Evolutionary conservation across 1,140 invertebrate genomes (phyloP).

Genomic region (Saccostrea cuccullata): DNA sequence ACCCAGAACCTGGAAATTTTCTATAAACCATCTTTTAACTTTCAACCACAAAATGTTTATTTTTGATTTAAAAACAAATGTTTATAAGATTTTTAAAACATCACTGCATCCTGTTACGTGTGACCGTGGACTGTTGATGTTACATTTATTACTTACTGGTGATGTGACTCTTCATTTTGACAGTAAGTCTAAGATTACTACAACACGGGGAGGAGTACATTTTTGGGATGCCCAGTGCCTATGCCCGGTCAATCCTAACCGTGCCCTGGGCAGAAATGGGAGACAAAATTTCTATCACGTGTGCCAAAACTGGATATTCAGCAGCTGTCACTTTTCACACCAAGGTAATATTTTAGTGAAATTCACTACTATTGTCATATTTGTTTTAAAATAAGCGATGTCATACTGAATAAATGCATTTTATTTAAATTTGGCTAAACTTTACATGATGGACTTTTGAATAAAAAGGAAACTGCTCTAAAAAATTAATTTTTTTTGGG

Average conservation of each 20-base stretch:
- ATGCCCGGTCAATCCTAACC: slow-evolving; percentile 95
- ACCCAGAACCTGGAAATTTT: background rate
- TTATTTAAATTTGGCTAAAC: no score
- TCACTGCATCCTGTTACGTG: no score
- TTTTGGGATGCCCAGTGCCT: slow-evolving; percentile 96
- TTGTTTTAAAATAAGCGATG: no score
- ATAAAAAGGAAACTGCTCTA: no score
- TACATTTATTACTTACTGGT: background rate
- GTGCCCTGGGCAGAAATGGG: slow-evolving; percentile 98
- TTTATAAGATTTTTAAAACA: no score
- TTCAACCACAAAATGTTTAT: no score
- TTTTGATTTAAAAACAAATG: no score
- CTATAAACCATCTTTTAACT: background rate
- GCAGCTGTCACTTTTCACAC: slow-evolving; percentile 95
- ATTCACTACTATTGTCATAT: no score
- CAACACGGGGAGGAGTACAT: slow-evolving; percentile 94
- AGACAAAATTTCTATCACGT: slow-evolving; percentile 91
- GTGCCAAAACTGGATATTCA: slow-evolving; percentile 92
- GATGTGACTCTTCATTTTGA: slow-evolving; percentile 37
- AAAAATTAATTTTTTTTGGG: no score
- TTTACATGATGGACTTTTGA: no score
- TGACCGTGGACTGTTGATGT: background rate
- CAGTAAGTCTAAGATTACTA: slow-evolving; percentile 87
- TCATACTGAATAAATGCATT: no score
- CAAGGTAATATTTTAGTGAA: slow-evolving; percentile 81